A percentile compares a stretch with the other conserved stretches of the same genome.
Conservation (phyloP, 2,113 vertebrate genomes). For the Pelecanus crispus region DNA sequence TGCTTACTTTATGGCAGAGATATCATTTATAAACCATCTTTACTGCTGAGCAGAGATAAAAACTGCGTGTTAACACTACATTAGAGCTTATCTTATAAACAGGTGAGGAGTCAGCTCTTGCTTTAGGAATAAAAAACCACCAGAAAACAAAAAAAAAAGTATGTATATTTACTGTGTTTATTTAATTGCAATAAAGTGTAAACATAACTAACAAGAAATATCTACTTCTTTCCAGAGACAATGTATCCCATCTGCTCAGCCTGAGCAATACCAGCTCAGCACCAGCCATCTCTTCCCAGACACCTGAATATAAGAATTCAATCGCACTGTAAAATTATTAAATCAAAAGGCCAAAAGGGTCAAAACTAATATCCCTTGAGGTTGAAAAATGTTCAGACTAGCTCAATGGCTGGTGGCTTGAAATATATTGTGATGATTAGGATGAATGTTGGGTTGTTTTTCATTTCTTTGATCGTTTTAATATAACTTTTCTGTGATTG, state of each 20-base stretch:
- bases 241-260: slow-evolving; percentile 35
- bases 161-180: not conserved
- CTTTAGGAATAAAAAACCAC: not conserved
- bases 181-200: not conserved
- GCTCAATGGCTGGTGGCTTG: not conserved
- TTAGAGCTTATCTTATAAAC: slow-evolving; percentile 43
- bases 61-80: slow-evolving; percentile 17
- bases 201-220: not conserved
- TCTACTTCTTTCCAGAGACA: not conserved
- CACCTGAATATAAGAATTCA: slow-evolving; percentile 56
- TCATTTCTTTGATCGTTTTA: not conserved
- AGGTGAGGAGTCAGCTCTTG: slow-evolving; percentile 26
- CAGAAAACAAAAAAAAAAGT: not conserved
- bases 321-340: slow-evolving; percentile 26
- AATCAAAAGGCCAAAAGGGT: slow-evolving; percentile 31
- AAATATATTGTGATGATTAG: not conserved
- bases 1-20: slow-evolving; percentile 53
- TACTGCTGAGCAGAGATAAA: slow-evolving; percentile 51
- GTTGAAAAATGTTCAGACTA: not conserved
- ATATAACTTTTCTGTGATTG: not conserved
- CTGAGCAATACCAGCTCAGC: not conserved
- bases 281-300: not conserved
- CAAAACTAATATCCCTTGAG: slow-evolving; percentile 16
- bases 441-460: not conserved
- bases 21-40: slow-evolving; percentile 45